Base-by-base conservation (phyloP, 2,113 vertebrate genomes). In the Chlamydotis undulata region DNA sequence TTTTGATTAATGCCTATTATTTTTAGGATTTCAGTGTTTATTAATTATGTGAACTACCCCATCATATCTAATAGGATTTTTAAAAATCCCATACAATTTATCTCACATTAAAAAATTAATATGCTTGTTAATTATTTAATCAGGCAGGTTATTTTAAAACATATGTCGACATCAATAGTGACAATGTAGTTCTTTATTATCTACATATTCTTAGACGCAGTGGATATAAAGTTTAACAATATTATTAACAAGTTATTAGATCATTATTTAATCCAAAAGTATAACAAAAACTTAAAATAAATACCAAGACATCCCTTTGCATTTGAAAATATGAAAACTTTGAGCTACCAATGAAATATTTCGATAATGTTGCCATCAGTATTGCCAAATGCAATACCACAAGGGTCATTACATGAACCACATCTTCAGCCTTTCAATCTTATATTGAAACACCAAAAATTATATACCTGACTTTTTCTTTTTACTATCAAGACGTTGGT, bases 401-500 rank as follows among this genome's bases (percentile, higher is more conserved):
- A 70, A 74, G 12, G 17, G 18, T 76, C 18, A 19, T 14, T 77
- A 83, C 10, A 64, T 8, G 31, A 94, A 65, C 25, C 61, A 94
- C 23, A 59, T 59, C 45, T 68, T 57, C 65, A 70, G 64, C 13
- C 14, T 59, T 74, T 55, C 56, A 43, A 43, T 88, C 26, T 82
- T 78, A 8, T 9, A 80, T 57, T 95, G 64, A 94, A 91, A 81
- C 21, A 78, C 4, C 50, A 18, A 70, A 94, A 91, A 90, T 5
- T 4, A 97, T 97, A 55, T 98, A 99, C 99, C 98, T 99, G 98
- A 91, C 97, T 97, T 98, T 97, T 99, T 90, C 96, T 96, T 97
- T 98, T 98, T 35, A 99, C 97, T 97, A 99, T 98, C 97, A 99
- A 98, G 92, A 99, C 70, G 94, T 99, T 99, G 61, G 98, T 99